These are phyloP conservation scores for Hippasteria phrygiana DNA, from an alignment of 53 echinoderm and acorn worm genomes.

Conservation along the genomic window DNA sequence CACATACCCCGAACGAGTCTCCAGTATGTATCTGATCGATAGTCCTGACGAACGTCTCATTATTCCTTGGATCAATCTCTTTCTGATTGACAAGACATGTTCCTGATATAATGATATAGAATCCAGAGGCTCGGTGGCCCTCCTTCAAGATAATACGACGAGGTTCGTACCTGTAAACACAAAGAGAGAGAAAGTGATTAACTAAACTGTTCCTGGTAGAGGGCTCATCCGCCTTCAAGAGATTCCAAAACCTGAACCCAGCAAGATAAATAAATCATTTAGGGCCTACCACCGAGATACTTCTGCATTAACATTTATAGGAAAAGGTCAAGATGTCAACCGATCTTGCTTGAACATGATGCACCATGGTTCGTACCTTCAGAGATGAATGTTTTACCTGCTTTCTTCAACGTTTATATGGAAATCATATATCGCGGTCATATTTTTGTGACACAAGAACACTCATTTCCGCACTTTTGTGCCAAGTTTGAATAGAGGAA, in stretches of 20 bases:
- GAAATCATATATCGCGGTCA: too few species aligned
- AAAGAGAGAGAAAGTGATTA: not conserved
- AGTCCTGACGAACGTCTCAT: constrained; percentile 81
- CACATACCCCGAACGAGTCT: constrained; percentile 89
- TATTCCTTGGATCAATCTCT: constrained; percentile 83
- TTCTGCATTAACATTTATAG: too few species aligned
- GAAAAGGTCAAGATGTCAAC: too few species aligned
- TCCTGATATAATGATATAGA: constrained; percentile 95
- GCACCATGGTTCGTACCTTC: too few species aligned
- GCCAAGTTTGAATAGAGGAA: too few species aligned
- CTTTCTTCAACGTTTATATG: too few species aligned
- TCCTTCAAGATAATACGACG: constrained; percentile 94
- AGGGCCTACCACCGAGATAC: not conserved
- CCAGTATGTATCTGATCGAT: constrained; percentile 81
- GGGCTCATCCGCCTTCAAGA: too few species aligned
- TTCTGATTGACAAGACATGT: constrained; percentile 89
- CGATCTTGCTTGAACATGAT: too few species aligned
- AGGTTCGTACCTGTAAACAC: constrained; percentile 85
- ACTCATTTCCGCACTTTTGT: too few species aligned
- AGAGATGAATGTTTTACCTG: too few species aligned
- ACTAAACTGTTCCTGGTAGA: too few species aligned
- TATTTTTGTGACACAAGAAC: too few species aligned
- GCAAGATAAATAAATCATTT: not conserved
- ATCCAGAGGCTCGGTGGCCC: constrained; percentile 90
- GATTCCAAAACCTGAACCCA: not conserved